Evolutionary conservation across 2,113 vertebrate genomes (phyloP), one percentile per base, ranked within the genome.

Genomic region (Sisor rabdophorus): DNA sequence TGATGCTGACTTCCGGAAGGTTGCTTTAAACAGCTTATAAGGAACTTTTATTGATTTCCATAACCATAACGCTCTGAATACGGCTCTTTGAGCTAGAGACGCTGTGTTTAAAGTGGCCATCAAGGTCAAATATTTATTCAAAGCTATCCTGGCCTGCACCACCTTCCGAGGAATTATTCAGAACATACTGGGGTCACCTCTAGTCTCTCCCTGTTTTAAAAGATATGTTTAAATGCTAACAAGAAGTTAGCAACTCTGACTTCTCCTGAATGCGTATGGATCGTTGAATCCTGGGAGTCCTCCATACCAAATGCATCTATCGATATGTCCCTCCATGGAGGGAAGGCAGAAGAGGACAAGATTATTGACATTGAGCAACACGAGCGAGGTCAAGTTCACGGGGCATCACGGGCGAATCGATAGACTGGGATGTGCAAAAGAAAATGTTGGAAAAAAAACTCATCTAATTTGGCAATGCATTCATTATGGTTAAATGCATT

Each of bases 391-490:
- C 82, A 86, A 84, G 86, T 86, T 86, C 86, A 85, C 79, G 78
- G 83, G 82, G 77, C 81, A 84, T 58, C 28, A 19, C 58, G 50
- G 76, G 73, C 48, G 30, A 82, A 86, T 86, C 85, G 61, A 86
- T 86, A 84, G 44, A 22, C 22, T 36, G 28, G 76, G 74, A 79
- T 73, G 76, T 81, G 61, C 55, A 59, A 77, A 79, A 76, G 69
- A 79, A 84, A 85, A 82, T 81, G 80, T 83, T 81, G 78, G 52
- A 68, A 69, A 48, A 81, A 77, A 82, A 60, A 75, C 73, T 83
- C 80, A 84, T 87, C 75, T 84, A 77, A 84, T 87, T 86, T 87
- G 85, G 78, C 85, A 84, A 87, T 79, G 84, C 80, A 84, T 85
- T 85, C 79, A 82, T 86, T 86, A 86, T 53, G 65, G 68, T 76